A percentile compares a stretch with the other conserved stretches of the same genome.
These are phyloP conservation scores for Drosophila tropicalis DNA, from an alignment of 1,140 invertebrate genomes.

Conservation along the genomic window DNA sequence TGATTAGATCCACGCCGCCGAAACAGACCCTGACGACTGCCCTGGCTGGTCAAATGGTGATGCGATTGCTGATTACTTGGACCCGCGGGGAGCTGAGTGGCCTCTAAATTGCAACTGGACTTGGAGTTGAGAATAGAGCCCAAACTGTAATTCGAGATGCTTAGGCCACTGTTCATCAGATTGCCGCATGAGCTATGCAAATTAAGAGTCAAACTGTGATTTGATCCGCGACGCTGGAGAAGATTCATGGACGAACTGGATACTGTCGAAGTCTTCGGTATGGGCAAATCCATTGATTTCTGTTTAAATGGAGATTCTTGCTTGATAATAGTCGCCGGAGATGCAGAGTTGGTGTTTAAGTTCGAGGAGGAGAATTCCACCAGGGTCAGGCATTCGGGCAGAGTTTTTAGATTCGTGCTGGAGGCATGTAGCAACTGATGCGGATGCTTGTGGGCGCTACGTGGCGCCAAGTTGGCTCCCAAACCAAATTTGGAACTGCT, in stretches of 20 bases:
- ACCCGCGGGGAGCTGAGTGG: conserved; percentile 23
- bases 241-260: conserved; percentile 84
- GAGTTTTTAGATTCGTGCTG: conserved; percentile 86
- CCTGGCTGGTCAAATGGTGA: conserved; percentile 45
- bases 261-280: conserved; percentile 44
- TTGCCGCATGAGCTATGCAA: conserved; percentile 83
- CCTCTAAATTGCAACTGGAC: conserved; percentile 70
- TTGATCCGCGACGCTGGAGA: conserved; percentile 92
- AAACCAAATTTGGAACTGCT: conserved; percentile 57
- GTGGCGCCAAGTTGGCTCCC: conserved; percentile 60
- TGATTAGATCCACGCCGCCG: conserved; percentile 93
- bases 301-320: conserved; percentile 73
- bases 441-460: conserved; percentile 69
- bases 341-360: conserved; percentile 9
- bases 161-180: conserved; percentile 71
- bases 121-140: conserved; percentile 72
- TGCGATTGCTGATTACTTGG: conserved; percentile 22
- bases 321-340: background rate
- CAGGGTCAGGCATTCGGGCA: conserved; percentile 87
- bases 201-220: conserved; percentile 91
- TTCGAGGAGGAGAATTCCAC: conserved; percentile 84
- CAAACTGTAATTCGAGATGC: conserved; percentile 74
- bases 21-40: conserved; percentile 87
- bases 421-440: conserved; percentile 84
- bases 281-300: conserved; percentile 72